Evolutionary conservation across 2,113 vertebrate species (phyloP), one percentile per base, ranked within the genome.

Genomic region (Nycticebus coucang): DNA sequence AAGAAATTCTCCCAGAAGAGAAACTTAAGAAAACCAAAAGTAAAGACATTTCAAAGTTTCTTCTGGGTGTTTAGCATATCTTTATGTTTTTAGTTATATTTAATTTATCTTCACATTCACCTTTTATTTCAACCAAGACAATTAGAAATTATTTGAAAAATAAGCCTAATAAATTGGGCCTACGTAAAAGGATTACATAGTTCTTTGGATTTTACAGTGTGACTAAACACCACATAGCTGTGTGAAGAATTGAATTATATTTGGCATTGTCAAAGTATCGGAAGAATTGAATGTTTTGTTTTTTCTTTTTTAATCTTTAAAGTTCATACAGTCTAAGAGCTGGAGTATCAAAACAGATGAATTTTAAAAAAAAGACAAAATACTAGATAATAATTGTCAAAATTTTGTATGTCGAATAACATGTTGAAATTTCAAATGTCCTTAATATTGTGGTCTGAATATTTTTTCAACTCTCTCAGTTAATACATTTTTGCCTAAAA

Each of bases 81-180:
- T 33, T 55, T 88, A 19, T 13, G 6, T 81, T 72, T 7, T 50
- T 3, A 71, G 9, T 0, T 35, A 50, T 88, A 28, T 69, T 57
- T 74, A 72, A 1, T 71, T 55, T 85, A 4, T 77, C 28, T 87
- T 78, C 55, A 95, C 41, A 55, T 30, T 64, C 53, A 41, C 45
- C 26, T 83, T 91, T 28, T 57, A 7, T 64, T 71, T 91, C 72
- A 93, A 92, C 66, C 30, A 19, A 95, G 28, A 78, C 41, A 89
- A 59, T 71, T 19, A 50, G 53, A 91, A 87, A 68, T 66, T 41
- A 33, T 75, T 26, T 62, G 11, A 79, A 64, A 69, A 85, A 22
- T 87, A 91, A 75, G 5, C 17, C 11, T 69, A 64, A 21, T 71
- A 83, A 33, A 19, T 57, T 26, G 50, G 7, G n/a, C 7, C 7